Conservation (phyloP, 2,113 vertebrate species). For the Cynoglossus semilaevis region DNA sequence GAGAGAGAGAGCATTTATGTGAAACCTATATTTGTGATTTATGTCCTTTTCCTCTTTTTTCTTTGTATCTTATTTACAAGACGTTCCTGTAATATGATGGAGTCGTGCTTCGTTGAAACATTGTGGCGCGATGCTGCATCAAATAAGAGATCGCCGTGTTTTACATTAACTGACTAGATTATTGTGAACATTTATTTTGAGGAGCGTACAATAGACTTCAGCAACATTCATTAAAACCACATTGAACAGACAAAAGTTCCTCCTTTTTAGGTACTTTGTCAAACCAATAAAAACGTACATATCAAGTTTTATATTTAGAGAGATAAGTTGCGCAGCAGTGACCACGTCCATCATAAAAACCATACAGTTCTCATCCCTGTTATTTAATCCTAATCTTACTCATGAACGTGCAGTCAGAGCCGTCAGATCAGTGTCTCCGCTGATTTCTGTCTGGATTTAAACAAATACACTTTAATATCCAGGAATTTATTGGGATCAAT, state of each 20-base stretch:
- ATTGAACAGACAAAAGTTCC: not conserved
- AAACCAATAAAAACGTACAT: too few relatives aligned
- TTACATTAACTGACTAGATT: slow-evolving; percentile 7
- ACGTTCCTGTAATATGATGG: too few relatives aligned
- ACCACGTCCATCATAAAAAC: slow-evolving; percentile 1
- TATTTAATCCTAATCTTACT: slow-evolving; percentile 14
- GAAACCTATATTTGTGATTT: too few relatives aligned
- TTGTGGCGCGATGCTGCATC: slow-evolving; percentile 10
- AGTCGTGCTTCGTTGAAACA: too few relatives aligned
- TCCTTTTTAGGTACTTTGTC: too few relatives aligned
- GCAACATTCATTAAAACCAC: not conserved
- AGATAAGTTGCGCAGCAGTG: too few relatives aligned
- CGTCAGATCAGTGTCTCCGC: slow-evolving; percentile 40
- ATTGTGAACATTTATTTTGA: not conserved
- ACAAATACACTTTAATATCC: not conserved
- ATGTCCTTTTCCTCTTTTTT: too few relatives aligned
- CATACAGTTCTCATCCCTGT: not conserved
- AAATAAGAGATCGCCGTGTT: slow-evolving; percentile 10
- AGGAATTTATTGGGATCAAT: slow-evolving; percentile 1
- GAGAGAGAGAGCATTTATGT: too few relatives aligned
- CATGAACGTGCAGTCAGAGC: slow-evolving; percentile 14
- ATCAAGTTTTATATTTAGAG: too few relatives aligned
- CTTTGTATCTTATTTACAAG: too few relatives aligned
- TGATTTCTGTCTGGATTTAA: slow-evolving; percentile 15
- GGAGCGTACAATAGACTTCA: not conserved